These are phyloP conservation scores for Notoglanidium macrostoma DNA, from an alignment of 2,797 vertebrate species.

Conservation along the genomic window DNA sequence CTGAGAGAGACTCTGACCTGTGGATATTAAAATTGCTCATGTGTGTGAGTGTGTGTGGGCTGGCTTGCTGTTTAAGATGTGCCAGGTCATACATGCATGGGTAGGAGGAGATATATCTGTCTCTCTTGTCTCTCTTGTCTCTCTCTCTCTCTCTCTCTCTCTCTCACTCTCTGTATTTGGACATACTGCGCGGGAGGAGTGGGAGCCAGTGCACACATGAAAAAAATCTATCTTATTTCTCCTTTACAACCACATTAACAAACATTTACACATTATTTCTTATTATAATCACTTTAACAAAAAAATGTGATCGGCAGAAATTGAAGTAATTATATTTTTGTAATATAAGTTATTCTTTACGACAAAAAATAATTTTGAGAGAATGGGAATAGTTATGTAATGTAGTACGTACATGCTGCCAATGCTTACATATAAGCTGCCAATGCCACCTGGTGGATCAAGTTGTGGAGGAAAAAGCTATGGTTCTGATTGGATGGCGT, in stretches of 20 bases:
- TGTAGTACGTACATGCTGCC: not conserved
- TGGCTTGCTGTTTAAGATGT: constrained; percentile 65
- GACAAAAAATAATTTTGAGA: constrained; percentile 6
- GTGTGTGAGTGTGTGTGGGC: constrained; percentile 69
- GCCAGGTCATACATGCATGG: constrained; percentile 69
- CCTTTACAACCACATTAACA: constrained; percentile 21
- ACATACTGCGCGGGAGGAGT: constrained; percentile 44
- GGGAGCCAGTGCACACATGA: constrained; percentile 33
- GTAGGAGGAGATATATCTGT: constrained; percentile 65
- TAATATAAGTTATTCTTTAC: constrained; percentile 32
- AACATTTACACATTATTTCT: not conserved
- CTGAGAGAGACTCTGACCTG: constrained; percentile 63
- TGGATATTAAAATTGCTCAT: constrained; percentile 71
- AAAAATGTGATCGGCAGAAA: constrained; percentile 41
- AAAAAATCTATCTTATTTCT: constrained; percentile 11
- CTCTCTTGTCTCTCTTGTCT: constrained; percentile 42
- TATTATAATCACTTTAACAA: constrained; percentile 37
- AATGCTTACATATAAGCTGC: constrained; percentile 41
- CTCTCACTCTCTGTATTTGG: constrained; percentile 40
- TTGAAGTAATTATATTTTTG: constrained; percentile 34
- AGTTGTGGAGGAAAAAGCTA: constrained; percentile 27
- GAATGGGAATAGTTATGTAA: constrained; percentile 41
- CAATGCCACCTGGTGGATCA: constrained; percentile 56
- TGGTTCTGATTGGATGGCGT: constrained; percentile 37
- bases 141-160: constrained; percentile 49